A percentile compares a stretch with the other conserved stretches of the same genome.
phyloP scores from a whole-genome alignment of 2,113 vertebrate genomes.

The Antennarius striatus region DNA sequence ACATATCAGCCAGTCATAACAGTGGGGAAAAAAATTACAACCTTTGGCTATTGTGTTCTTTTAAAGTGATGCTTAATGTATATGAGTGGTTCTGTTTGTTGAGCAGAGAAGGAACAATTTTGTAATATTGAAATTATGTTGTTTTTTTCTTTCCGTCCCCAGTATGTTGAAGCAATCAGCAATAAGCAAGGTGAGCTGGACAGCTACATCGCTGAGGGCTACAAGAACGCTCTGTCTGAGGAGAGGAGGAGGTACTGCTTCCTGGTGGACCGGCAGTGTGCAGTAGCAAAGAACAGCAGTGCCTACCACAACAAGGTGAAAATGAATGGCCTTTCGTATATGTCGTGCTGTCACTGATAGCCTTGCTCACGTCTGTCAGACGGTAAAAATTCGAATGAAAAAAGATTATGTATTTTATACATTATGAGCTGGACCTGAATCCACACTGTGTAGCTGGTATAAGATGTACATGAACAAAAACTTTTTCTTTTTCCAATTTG shows the following conservation, averaged over 20 bases:
- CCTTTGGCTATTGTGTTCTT: no score
- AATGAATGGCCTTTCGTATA: no score
- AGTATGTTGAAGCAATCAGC: slow-evolving; percentile 95
- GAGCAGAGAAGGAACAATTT: neutral
- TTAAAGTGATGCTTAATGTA: neutral
- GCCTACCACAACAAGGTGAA: slow-evolving; percentile 92
- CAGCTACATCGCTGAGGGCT: slow-evolving; percentile 89
- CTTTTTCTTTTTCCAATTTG: neutral
- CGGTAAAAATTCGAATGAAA: no score
- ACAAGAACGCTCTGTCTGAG: slow-evolving; percentile 92
- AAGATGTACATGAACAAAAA: no score
- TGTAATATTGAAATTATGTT: no score
- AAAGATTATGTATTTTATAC: no score
- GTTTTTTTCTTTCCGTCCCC: neutral
- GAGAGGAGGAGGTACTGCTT: slow-evolving; percentile 95
- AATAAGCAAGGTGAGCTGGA: slow-evolving; percentile 94
- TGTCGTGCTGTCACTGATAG: no score
- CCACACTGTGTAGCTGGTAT: no score
- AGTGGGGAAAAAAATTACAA: no score
- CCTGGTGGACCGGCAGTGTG: slow-evolving; percentile 95
- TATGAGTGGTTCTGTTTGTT: neutral
- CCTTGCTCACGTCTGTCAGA: no score
- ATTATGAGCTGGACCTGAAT: no score
- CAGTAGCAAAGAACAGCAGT: slow-evolving; percentile 88
- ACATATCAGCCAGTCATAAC: no score